These are phyloP conservation scores for Smittia sp. DNA, from an alignment of 2,888 invertebrate genomes.

Conservation along the genomic window DNA sequence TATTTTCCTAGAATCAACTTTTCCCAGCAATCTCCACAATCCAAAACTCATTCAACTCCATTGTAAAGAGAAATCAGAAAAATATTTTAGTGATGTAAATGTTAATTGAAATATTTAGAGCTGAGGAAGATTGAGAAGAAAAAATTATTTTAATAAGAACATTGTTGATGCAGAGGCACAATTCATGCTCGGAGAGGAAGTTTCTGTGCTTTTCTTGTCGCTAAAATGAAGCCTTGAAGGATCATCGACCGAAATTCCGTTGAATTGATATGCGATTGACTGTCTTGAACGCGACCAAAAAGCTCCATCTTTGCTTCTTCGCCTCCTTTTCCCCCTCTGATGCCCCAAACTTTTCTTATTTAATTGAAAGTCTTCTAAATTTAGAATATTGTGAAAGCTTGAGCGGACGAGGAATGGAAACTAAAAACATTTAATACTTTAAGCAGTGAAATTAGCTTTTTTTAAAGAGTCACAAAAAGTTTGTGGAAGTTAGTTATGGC, in stretches of 20 bases:
- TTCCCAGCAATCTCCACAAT: conserved; percentile 7
- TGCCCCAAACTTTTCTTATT: neutral
- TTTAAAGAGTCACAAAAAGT: neutral
- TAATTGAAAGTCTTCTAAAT: conserved; percentile 12
- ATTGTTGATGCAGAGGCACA: neutral
- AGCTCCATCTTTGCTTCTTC: neutral
- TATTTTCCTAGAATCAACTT: neutral
- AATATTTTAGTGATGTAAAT: conserved; percentile 12
- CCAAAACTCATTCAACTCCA: neutral
- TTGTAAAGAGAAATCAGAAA: neutral
- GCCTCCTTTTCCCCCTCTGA: neutral
- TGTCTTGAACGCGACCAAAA: neutral
- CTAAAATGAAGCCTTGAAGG: neutral
- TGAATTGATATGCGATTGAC: too few species aligned
- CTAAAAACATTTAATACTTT: conserved; percentile 11
- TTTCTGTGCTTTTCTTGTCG: neutral
- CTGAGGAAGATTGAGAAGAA: neutral
- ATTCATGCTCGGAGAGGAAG: neutral
- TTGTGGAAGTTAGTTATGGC: conserved; percentile 1
- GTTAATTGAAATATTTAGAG: conserved; percentile 6
- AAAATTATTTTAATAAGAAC: conserved; percentile 8
- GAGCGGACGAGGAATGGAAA: neutral
- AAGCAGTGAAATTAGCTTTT: conserved; percentile 23
- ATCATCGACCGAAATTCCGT: too few species aligned
- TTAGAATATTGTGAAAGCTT: conserved; percentile 8